phyloP scores from a whole-genome alignment of 2,888 invertebrate species.

The Chironomus riparius region DNA sequence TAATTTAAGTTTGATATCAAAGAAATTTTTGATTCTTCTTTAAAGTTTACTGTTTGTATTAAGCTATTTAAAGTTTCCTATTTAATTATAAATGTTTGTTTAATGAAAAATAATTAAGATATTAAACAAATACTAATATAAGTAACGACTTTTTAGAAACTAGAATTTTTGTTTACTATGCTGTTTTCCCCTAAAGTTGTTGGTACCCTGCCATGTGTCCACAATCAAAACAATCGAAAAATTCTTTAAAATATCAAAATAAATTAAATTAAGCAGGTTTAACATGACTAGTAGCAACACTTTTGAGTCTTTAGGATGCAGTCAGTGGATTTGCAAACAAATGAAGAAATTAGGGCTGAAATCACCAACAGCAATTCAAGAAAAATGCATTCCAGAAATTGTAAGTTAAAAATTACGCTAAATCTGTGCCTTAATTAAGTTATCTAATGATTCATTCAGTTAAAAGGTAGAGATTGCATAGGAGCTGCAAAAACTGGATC shows the following conservation, averaged over 20 bases:
- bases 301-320: slow-evolving; percentile 55
- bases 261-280: not conserved
- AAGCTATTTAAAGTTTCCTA: too few relatives aligned
- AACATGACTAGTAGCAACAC: slow-evolving; percentile 35
- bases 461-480: slow-evolving; percentile 77
- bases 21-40: too few relatives aligned
- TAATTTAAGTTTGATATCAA: not conserved
- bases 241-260: not conserved
- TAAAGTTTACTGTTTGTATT: too few relatives aligned
- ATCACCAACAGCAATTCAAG: slow-evolving; percentile 72
- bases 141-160: not conserved
- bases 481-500: slow-evolving; percentile 97
- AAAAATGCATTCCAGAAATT: slow-evolving; percentile 69
- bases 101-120: too few relatives aligned
- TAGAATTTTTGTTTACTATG: too few relatives aligned
- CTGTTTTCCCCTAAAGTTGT: too few relatives aligned
- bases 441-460: slow-evolving; percentile 23
- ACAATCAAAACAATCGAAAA: not conserved
- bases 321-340: slow-evolving; percentile 66
- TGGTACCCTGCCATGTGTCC: too few relatives aligned
- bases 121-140: too few relatives aligned
- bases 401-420: not conserved
- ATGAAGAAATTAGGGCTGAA: slow-evolving; percentile 61
- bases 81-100: too few relatives aligned
- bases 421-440: not conserved